Percentiles rank a stretch among this genome's conserved stretches.
Conservation (phyloP, 2,888 invertebrate genomes). For the Lacanobia wlatinum region DNA sequence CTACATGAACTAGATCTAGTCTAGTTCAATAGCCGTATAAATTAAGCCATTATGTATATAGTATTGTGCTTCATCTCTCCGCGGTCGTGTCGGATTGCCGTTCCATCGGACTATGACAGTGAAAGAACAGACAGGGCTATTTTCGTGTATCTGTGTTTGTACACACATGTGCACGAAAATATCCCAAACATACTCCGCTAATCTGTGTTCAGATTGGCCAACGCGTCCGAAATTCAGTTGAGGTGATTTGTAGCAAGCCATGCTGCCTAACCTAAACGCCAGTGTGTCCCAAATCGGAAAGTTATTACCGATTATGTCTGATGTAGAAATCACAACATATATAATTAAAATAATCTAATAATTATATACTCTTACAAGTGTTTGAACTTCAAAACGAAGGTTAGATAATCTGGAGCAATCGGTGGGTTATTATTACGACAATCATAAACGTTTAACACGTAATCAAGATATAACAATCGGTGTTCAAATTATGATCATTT, state of each 20-base stretch:
- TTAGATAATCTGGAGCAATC: slow-evolving; percentile 35
- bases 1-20: too few relatives aligned
- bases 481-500: slow-evolving; percentile 48
- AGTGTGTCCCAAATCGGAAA: slow-evolving; percentile 32
- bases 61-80: too few relatives aligned
- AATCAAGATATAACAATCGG: slow-evolving; percentile 48
- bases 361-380: slow-evolving; percentile 61
- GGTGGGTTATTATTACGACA: slow-evolving; percentile 44
- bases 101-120: too few relatives aligned
- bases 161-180: too few relatives aligned
- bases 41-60: too few relatives aligned
- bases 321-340: slow-evolving; percentile 52
- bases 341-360: slow-evolving; percentile 63
- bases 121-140: too few relatives aligned
- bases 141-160: too few relatives aligned
- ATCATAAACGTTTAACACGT: slow-evolving; percentile 30
- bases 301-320: slow-evolving; percentile 51
- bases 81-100: too few relatives aligned
- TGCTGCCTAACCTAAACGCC: background rate
- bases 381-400: slow-evolving; percentile 67
- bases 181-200: too few relatives aligned
- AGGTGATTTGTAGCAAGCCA: background rate
- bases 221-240: too few relatives aligned
- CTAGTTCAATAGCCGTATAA: too few relatives aligned
- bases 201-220: background rate